Evolutionary conservation across 2,888 invertebrate species (phyloP), one percentile per base, ranked within the genome.

Genomic region (Desoria tigrina): DNA sequence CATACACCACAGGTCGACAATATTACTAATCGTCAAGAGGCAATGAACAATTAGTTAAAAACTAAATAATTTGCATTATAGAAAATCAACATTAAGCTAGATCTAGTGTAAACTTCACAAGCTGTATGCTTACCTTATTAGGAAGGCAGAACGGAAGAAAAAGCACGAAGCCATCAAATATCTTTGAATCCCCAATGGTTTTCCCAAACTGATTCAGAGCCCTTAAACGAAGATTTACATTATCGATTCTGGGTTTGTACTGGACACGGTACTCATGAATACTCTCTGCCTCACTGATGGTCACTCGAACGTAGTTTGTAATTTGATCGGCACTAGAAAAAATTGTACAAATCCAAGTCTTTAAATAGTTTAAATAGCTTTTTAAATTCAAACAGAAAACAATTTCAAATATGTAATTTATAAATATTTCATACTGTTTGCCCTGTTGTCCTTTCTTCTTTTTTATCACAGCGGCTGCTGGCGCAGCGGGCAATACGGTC

Each of bases 291-390:
- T 57, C 39, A 18, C 32, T 37, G 32, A 57, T 37, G 32, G 32
- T 18, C 6, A 57, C 56, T 6, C 56, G 56, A 11, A 57, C 42
- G 24, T 57, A 57, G 39, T 57, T 57, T 6, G 56, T 57, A 4
- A 57, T 57, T n/a, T 27, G 32, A 27, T 28, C 4, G 18, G 28
- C n/a, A 14, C 54, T 54, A 28, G 7, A 54, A 54, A 11, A 51
- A 32, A 32, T 11, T 32, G 32, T 11, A 32, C 4, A 32, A 32
- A 32, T 32, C n/a, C n/a, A n/a, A n/a, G n/a, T n/a, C n/a, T n/a
- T n/a, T n/a, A n/a, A n/a, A n/a, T n/a, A n/a, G n/a, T n/a, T n/a
- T n/a, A n/a, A n/a, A n/a, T n/a, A n/a, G n/a, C n/a, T n/a, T n/a
- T n/a, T n/a, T n/a, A n/a, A n/a, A n/a, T n/a, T n/a, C n/a, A n/a